Percentiles rank a stretch among this genome's conserved stretches.
phyloP scores from a whole-genome alignment of 1,140 invertebrate species.

The Grapholita molesta region DNA sequence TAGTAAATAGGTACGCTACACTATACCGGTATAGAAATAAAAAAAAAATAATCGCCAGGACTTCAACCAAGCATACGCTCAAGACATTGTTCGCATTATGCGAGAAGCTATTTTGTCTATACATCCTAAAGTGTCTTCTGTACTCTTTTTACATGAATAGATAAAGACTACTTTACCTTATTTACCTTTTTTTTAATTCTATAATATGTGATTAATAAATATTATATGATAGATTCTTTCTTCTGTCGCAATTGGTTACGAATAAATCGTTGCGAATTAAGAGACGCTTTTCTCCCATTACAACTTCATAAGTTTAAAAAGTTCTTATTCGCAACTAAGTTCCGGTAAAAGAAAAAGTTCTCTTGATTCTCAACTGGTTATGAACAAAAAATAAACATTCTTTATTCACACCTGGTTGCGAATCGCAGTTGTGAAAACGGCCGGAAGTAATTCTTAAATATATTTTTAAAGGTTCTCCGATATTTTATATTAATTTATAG shows the following conservation, averaged over 20 bases:
- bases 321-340: slow-evolving; percentile 5
- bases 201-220: neutral
- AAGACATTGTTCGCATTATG: neutral
- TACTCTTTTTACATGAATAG: neutral
- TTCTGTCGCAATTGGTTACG: neutral
- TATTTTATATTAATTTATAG: no score
- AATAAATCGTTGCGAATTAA: neutral
- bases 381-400: no score
- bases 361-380: slow-evolving; percentile 9
- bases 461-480: no score
- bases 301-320: neutral
- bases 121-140: neutral
- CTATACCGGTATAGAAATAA: neutral
- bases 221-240: neutral
- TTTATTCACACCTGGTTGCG: no score
- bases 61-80: neutral
- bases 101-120: slow-evolving; percentile 10
- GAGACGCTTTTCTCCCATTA: neutral
- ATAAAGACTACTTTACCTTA: neutral
- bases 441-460: neutral
- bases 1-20: neutral
- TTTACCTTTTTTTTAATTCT: slow-evolving; percentile 1
- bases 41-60: neutral
- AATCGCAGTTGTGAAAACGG: slow-evolving; percentile 16
- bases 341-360: neutral